These are phyloP conservation scores for Nasonia giraulti DNA, from an alignment of 1,140 invertebrate species.

Conservation along the genomic window DNA sequence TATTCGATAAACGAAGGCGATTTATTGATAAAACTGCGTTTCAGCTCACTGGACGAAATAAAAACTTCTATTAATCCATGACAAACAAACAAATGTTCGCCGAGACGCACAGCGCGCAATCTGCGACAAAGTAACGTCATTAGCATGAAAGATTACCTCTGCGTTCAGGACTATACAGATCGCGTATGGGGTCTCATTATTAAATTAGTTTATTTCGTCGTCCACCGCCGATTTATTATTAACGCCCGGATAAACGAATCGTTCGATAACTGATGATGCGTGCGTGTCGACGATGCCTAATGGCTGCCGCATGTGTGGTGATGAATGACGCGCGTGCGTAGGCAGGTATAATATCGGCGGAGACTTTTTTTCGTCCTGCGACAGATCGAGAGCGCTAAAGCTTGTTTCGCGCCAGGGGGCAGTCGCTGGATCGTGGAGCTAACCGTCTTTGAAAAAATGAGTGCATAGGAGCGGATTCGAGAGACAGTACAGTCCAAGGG, in stretches of 20 bases:
- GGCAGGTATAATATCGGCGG: conserved; percentile 50
- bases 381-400: conserved; percentile 54
- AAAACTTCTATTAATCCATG: not conserved
- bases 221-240: conserved; percentile 32
- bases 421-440: conserved; percentile 50
- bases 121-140: conserved; percentile 56
- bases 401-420: conserved; percentile 65
- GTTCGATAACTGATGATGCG: conserved; percentile 50
- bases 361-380: conserved; percentile 56
- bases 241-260: conserved; percentile 26
- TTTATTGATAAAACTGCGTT: not conserved
- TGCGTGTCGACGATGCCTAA: conserved; percentile 30
- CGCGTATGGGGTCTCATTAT: not conserved
- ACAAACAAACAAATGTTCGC: not conserved
- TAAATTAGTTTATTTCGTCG: not conserved
- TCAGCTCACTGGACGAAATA: not conserved
- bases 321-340: conserved; percentile 64
- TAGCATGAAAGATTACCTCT: conserved; percentile 4
- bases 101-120: not conserved
- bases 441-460: conserved; percentile 59
- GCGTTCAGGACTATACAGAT: not conserved
- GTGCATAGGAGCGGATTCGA: not conserved
- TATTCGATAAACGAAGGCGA: not conserved
- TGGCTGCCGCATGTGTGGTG: conserved; percentile 53
- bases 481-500: not conserved